Base-by-base conservation (phyloP, 1,140 invertebrate species). In the Anastrepha ludens region DNA sequence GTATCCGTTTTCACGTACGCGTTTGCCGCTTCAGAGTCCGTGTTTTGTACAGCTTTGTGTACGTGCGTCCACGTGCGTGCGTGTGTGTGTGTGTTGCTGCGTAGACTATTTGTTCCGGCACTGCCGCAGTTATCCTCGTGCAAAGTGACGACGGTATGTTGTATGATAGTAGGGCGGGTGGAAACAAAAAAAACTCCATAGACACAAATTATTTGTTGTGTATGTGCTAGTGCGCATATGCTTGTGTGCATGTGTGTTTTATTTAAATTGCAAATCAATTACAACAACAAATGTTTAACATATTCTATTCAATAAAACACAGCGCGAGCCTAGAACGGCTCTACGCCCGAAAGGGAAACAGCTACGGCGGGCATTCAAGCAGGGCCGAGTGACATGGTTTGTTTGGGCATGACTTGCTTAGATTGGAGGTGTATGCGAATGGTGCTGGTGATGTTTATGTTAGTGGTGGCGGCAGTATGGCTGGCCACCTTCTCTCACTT, bases 261-360 rank as follows among this genome's bases (percentile, higher is more conserved):
- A 81, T 81, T 81, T 81, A 81, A 81, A 81, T 81, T 58, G 55
- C 74, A 81, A 81, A 81, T 81, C 74, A 81, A 58, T 81, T 58
- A 81, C 74, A 81, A 81, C 44, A 81, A 81, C 47, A 81, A 50
- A 2, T 17, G 17, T 74, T 74, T 3, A 74, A 29, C 47, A 81
- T 55, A 81, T 58, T 55, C n/a, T 55, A 29, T 6, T 29, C 2
- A 20, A 58, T 8, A 81, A 74, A 67, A 20, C 50, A 55, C 50
- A 55, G 11, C 50, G 50, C 50, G 50, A 55, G 50, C 29, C 29
- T 29, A 29, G 29, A 29, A 29, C 29, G 29, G 29, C 29, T 29
- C 0, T 29, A 2, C 6, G 50, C 50, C 6, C 50, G 6, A 11
- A 55, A 62, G n/a, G 13, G 29, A 29, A 29, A 62, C 15, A 62